phyloP scores from a whole-genome alignment of 2,888 invertebrate species.

The Orthonychiurus folsomi region DNA sequence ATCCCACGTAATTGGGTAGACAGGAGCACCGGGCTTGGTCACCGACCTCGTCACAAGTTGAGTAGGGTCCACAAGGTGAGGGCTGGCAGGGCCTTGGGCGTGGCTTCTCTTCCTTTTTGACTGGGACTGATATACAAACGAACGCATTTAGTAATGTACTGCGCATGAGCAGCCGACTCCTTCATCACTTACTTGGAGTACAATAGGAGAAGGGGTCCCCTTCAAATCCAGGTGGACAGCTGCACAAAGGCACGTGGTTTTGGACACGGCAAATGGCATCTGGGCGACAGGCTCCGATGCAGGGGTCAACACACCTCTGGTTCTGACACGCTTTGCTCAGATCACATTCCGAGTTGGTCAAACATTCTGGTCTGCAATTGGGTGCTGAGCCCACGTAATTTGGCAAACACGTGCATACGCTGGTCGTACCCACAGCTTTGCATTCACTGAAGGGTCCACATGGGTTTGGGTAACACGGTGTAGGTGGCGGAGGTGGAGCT shows the following conservation, averaged over 20 bases:
- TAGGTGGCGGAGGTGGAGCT: slow-evolving; percentile 5
- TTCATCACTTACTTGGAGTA: too few relatives aligned
- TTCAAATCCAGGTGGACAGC: neutral
- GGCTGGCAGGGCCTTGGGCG: slow-evolving; percentile 47
- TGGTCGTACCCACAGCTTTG: slow-evolving; percentile 41
- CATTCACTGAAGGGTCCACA: slow-evolving; percentile 37
- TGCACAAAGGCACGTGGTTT: slow-evolving; percentile 54
- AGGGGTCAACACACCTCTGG: slow-evolving; percentile 59
- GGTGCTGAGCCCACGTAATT: slow-evolving; percentile 55
- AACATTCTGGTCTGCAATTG: slow-evolving; percentile 58
- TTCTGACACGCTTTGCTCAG: slow-evolving; percentile 52
- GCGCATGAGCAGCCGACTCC: too few relatives aligned
- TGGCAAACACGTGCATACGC: slow-evolving; percentile 68
- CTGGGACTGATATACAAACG: too few relatives aligned
- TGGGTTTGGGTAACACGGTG: slow-evolving; percentile 13
- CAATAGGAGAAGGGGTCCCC: too few relatives aligned
- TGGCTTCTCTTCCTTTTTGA: too few relatives aligned
- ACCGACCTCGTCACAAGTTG: slow-evolving; percentile 45
- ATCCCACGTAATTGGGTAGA: slow-evolving; percentile 60
- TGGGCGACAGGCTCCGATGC: slow-evolving; percentile 52
- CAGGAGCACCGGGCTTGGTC: slow-evolving; percentile 47
- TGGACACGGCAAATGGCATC: slow-evolving; percentile 58
- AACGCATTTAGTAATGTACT: too few relatives aligned
- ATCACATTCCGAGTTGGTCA: slow-evolving; percentile 58
- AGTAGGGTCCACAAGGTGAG: slow-evolving; percentile 64